Evolutionary conservation across 1,140 invertebrate species (phyloP), one percentile per base, ranked within the genome.

Genomic region (Triops cancriformis): DNA sequence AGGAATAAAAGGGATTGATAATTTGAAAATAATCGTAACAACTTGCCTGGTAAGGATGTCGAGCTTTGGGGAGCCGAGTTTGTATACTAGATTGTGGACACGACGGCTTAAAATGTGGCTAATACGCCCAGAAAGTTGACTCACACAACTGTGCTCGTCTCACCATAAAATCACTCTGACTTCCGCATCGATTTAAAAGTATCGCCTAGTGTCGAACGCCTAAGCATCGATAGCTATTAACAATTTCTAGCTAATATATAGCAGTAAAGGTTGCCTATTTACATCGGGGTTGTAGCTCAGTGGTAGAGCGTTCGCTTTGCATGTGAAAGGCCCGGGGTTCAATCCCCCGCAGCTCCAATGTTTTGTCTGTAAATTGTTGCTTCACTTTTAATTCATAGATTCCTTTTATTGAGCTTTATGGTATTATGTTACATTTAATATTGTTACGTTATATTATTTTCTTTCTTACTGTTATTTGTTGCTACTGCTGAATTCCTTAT

Each of bases 231-330:
- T 64, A n/a, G 23, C 5, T 64, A 64, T 64, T 3, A 18, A 9
- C 51, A 64, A 14, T 23, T 64, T 1, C 18, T 6, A 1, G 14
- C 9, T 64, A 1, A 64, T n/a, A 64, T 0, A 0, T 64, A 23
- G 0, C 51, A 1, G 31, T 31, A 79, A 64, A 4, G 1, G 4
- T 73, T 0, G 12, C 12, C 1, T 10, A 3, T 7, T 37, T 23
- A 0, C 64, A 64, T 41, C 0, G 89, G 89, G 89, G 89, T 88
- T 90, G 89, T 90, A 90, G 89, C 89, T 90, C 89, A 90, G 89
- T 90, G 92, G 92, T 93, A 93, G 92, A 93, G 92, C 91, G 92
- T 92, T 92, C 91, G 92, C 92, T 94, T 93, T 92, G 92, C 92
- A 93, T 93, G 92, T 92, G 91, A 92, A 91, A 93, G 91, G 91